Evolutionary conservation across 2,113 vertebrate genomes (phyloP), one percentile per base, ranked within the genome.

Genomic region (Oncorhynchus gorbuscha): DNA sequence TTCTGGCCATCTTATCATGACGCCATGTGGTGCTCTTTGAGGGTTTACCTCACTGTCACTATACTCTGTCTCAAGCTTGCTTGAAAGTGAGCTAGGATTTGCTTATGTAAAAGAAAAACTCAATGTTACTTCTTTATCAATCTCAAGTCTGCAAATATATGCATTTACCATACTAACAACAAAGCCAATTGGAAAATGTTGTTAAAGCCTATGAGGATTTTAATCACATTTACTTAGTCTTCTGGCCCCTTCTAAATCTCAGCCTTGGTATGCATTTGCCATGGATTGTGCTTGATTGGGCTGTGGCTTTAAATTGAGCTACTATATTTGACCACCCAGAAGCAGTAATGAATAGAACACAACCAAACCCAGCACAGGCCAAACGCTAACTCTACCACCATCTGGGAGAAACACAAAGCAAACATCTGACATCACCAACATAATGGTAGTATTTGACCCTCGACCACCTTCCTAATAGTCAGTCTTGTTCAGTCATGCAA

Each of bases 261-360:
- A 61, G 30, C 20, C 30, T 14, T 61, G 20, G 51, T 11, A 61
- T 39, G 49, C 20, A 32, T 12, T 70, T 22, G 26, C 49, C 30
- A 62, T 48, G 7, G 4, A 69, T 76, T 55, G 6, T 30, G 24
- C 74, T 69, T 76, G 62, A 79, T 80, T 81, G 61, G 13, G 71
- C 45, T 22, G 49, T 67, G 75, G 75, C 55, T 58, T 69, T n/a
- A 45, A 59, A 20, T 45, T 35, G 13, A 70, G 64, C 32, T 78
- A 80, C 70, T 82, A 77, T 83, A 45, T 45, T 45, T 55, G 4
- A 79, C 77, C 77, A 75, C 73, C 83, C 69, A 75, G 71, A 64
- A 80, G 65, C 66, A 76, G 24, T 28, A 20, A 59, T n/a, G 14
- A 69, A n/a, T 30, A 11, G 71, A 22, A 4, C 16, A 4, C 8